Conservation (phyloP, 2,888 invertebrate genomes). For the Agrilus mali region DNA sequence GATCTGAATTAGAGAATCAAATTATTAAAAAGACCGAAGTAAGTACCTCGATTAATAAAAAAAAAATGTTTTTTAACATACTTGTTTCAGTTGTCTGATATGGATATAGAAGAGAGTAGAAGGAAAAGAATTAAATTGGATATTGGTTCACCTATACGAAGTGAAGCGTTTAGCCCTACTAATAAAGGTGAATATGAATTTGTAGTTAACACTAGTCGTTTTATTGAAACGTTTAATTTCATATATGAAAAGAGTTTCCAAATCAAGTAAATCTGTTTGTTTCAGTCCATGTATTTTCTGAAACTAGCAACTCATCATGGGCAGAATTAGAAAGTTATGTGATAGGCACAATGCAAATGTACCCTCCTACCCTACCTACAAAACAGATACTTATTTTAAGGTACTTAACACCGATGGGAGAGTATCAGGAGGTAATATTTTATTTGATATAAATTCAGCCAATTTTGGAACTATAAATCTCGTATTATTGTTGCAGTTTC, state of each 20-base stretch:
- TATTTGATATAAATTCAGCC: not conserved
- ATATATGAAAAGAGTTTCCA: not conserved
- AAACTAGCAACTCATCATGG: slow-evolving; percentile 81
- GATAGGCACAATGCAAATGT: slow-evolving; percentile 80
- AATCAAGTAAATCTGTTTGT: not conserved
- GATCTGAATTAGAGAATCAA: too few species aligned
- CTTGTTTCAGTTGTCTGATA: slow-evolving; percentile 11
- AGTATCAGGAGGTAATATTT: slow-evolving; percentile 74
- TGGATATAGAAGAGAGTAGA: slow-evolving; percentile 11
- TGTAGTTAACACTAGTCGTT: too few species aligned
- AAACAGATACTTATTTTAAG: slow-evolving; percentile 86
- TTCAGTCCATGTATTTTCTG: slow-evolving; percentile 23
- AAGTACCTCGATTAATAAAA: too few species aligned
- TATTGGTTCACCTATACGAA: slow-evolving; percentile 7
- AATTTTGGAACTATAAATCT: not conserved
- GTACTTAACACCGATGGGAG: slow-evolving; percentile 94
- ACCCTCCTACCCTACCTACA: slow-evolving; percentile 79
- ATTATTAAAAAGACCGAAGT: not conserved
- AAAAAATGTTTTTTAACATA: too few species aligned
- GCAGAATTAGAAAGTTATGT: slow-evolving; percentile 81
- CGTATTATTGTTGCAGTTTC: slow-evolving; percentile 44
- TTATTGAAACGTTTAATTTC: not conserved
- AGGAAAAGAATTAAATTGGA: slow-evolving; percentile 21
- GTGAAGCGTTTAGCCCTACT: not conserved
- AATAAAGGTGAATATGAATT: not conserved